Percentiles rank a stretch among this genome's conserved stretches.
These are phyloP conservation scores for Apantesis nais DNA, from an alignment of 2,888 invertebrate genomes.

Conservation along the genomic window DNA sequence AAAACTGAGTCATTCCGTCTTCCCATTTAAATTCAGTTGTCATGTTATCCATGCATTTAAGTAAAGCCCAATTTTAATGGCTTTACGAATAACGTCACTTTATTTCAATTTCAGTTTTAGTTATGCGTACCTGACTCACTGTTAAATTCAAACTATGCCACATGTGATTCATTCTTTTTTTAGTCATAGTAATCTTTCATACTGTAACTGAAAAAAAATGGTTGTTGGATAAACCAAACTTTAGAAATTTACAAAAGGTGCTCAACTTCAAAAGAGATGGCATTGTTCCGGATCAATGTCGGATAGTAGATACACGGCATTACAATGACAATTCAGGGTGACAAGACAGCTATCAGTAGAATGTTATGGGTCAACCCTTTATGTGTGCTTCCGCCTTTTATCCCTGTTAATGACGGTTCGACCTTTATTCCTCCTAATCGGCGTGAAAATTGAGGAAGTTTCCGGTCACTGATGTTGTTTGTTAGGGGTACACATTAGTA, in stretches of 20 bases:
- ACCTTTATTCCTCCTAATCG: constrained; percentile 56
- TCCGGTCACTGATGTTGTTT: constrained; percentile 38
- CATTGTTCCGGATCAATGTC: background rate
- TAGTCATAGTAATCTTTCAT: background rate
- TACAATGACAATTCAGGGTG: constrained; percentile 31
- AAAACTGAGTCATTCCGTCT: too few species aligned
- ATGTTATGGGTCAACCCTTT: constrained; percentile 54
- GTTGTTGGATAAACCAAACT: background rate
- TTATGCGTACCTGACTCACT: background rate
- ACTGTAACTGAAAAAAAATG: background rate
- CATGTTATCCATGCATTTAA: too few species aligned
- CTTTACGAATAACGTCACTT: too few species aligned
- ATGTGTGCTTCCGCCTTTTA: constrained; percentile 56
- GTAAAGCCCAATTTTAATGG: too few species aligned
- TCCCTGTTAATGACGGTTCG: constrained; percentile 62
- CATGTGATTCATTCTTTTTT: background rate
- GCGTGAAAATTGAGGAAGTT: constrained; percentile 54
- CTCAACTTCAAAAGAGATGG: background rate
- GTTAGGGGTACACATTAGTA: constrained; percentile 19
- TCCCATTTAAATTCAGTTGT: too few species aligned
- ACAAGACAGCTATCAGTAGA: constrained; percentile 42
- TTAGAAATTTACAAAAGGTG: background rate
- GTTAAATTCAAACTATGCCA: background rate
- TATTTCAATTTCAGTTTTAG: background rate
- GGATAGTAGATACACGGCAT: constrained; percentile 11